Evolutionary conservation across 2,888 invertebrate genomes (phyloP), one percentile per base, ranked within the genome.

Genomic region (Agrotis puta): DNA sequence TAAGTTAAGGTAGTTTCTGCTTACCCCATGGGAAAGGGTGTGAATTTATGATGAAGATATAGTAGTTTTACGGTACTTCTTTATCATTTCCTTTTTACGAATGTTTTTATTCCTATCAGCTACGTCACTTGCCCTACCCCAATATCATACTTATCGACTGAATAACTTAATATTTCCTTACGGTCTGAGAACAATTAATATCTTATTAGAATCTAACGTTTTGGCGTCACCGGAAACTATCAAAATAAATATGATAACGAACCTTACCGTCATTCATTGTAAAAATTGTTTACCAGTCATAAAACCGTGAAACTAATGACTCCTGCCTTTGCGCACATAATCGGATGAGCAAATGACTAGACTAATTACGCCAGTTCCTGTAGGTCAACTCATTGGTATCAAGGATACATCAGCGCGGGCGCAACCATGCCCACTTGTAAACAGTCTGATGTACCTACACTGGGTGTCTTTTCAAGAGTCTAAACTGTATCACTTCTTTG

Each of bases 361-460:
- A 89, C 91, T 92, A 94, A 95, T 94, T 94, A 88, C 85, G 84
- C 67, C 77, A 88, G 92, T 91, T 92, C 91, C 90, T 90, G 88
- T 91, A 82, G 93, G 94, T 94, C 93, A 94, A 91, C 86, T 93
- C 77, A 88, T 89, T 89, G 84, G 81, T 88, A 90, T 87, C 88
- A 93, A 90, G 88, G 88, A 84, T 87, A 83, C 81, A 83, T 82
- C 86, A 72, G 70, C 67, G 54, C 70, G 75, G 73, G 70, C 67
- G 54, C 70, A 76, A 71, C 79, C 63, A 77, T 70, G 76, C 62
- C 59, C 48, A 71, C 66, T 59, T 68, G 62, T 51, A 27, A 64
- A 64, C 43, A 47, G 43, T 11, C 54, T 1, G 22, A 48, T 56
- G 50, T 54, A 64, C n/a, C 54, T 39, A 39, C 39, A 11, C 39